Conservation (phyloP, 2,113 vertebrate genomes). For the Ovis canadensis region DNA sequence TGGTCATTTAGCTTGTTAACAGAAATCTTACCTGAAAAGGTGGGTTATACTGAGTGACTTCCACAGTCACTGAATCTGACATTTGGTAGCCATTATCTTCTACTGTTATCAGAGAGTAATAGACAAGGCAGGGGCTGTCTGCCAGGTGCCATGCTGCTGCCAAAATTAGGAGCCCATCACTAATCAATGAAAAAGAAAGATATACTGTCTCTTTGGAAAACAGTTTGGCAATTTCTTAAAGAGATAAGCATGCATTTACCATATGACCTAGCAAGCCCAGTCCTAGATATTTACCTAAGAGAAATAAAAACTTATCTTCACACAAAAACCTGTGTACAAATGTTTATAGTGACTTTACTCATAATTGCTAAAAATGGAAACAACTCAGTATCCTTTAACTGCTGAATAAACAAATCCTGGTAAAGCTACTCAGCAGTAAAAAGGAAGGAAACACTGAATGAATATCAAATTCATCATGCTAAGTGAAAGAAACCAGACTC, state of each 20-base stretch:
- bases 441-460: neutral
- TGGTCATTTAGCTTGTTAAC: neutral
- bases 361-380: neutral
- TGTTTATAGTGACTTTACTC: neutral
- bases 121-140: slow-evolving; percentile 89
- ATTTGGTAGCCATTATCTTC: slow-evolving; percentile 85
- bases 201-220: neutral
- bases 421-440: neutral
- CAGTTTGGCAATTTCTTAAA: neutral
- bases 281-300: neutral
- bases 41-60: slow-evolving; percentile 93
- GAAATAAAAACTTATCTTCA: neutral
- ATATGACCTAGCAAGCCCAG: neutral
- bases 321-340: neutral
- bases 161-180: slow-evolving; percentile 91
- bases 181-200: slow-evolving; percentile 58
- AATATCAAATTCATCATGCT: neutral
- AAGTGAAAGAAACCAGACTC: neutral
- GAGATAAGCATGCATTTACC: neutral
- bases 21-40: slow-evolving; percentile 87
- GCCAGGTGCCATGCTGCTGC: slow-evolving; percentile 92
- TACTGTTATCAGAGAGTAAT: slow-evolving; percentile 92
- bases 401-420: neutral
- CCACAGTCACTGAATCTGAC: slow-evolving; percentile 88
- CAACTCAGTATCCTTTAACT: neutral